Evolutionary conservation across 2,113 vertebrate genomes (phyloP).

Genomic region (Daphoenositta chrysoptera): DNA sequence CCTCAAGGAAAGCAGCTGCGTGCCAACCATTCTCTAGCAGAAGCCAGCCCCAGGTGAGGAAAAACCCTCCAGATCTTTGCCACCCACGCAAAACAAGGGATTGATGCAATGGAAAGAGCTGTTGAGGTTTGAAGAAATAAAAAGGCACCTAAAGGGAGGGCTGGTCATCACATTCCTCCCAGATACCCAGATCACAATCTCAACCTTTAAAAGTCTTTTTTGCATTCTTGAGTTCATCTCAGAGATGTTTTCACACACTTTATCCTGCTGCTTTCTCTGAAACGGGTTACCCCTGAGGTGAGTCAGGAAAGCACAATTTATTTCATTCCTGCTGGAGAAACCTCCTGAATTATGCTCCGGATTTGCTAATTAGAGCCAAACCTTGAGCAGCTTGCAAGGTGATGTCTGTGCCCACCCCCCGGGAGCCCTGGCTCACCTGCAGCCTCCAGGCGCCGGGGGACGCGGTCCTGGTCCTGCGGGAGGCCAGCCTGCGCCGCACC

Average conservation of each 20-base stretch:
- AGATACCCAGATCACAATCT: neutral
- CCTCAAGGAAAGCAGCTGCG: neutral
- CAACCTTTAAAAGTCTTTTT: neutral
- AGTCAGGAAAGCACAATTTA: neutral
- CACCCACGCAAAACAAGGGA: neutral
- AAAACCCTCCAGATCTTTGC: neutral
- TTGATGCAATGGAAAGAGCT: neutral
- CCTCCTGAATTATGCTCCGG: neutral
- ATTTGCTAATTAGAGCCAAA: neutral
- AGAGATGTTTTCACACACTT: neutral
- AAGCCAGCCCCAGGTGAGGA: neutral
- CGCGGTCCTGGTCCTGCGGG: constrained; percentile 65
- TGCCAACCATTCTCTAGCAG: neutral
- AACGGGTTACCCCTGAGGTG: rapidly evolving
- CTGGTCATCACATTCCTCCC: neutral
- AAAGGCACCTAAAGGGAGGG: neutral
- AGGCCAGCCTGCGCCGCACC: constrained; percentile 79
- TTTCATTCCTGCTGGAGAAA: neutral
- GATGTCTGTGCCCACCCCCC: neutral
- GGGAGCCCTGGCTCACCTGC: constrained; percentile 68
- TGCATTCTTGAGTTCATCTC: neutral
- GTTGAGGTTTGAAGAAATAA: neutral
- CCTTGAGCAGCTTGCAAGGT: neutral
- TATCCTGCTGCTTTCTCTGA: neutral
- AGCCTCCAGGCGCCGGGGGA: constrained; percentile 57